Percentiles rank a stretch among this genome's conserved stretches.
phyloP scores from a whole-genome alignment of 2,888 invertebrate species.

The Synanthedon formicaeformis region DNA sequence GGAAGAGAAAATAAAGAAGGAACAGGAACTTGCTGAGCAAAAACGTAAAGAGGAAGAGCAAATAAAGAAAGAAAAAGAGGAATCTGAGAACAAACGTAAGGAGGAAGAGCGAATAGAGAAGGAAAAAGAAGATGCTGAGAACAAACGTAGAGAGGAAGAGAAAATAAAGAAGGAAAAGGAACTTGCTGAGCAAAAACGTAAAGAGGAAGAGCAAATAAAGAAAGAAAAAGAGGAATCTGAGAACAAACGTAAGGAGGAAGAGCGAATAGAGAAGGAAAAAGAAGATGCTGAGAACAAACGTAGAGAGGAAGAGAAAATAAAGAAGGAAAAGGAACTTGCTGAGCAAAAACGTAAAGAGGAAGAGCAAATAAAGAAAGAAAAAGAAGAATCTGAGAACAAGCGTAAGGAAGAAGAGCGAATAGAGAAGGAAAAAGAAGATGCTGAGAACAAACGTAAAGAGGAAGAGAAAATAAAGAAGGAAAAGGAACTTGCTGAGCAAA shows the following conservation, averaged over 20 bases:
- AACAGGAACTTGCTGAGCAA: not conserved
- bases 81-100: no score
- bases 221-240: constrained; percentile 6
- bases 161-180: constrained; percentile 2
- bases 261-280: constrained; percentile 8
- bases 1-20: not conserved
- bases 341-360: constrained; percentile 2
- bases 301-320: constrained; percentile 1
- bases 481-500: constrained; percentile 8
- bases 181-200: not conserved
- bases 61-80: no score
- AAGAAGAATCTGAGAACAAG: no score
- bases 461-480: not conserved
- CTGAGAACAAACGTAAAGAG: constrained; percentile 1
- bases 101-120: no score
- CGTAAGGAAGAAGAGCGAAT: not conserved
- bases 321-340: constrained; percentile 2
- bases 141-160: constrained; percentile 2
- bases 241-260: not conserved
- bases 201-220: constrained; percentile 2
- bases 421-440: constrained; percentile 7
- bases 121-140: not conserved
- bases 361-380: no score
- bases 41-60: constrained; percentile 6
- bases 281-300: constrained; percentile 5